Percentiles rank a stretch among this genome's conserved stretches.
phyloP scores from a whole-genome alignment of 2,797 vertebrate species.

The Platalea minor region DNA sequence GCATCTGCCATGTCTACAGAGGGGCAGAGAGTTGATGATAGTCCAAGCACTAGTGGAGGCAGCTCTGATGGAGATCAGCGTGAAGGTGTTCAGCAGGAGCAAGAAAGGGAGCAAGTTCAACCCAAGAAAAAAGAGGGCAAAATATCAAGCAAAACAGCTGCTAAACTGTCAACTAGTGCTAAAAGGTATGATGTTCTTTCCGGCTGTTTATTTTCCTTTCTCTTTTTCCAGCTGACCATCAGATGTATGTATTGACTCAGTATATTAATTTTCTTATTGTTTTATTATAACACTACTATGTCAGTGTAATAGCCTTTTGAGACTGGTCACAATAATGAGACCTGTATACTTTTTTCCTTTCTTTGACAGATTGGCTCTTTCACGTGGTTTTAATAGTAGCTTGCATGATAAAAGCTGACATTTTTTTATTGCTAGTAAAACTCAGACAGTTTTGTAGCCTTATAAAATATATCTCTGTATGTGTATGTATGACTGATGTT shows the following conservation, averaged over 20 bases:
- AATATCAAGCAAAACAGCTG: slow-evolving; percentile 98
- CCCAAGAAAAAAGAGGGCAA: slow-evolving; percentile 99
- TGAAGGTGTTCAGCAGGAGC: slow-evolving; percentile 89
- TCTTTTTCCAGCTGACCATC: background rate
- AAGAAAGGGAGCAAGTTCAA: slow-evolving; percentile 92
- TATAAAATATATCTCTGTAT: slow-evolving; percentile 56
- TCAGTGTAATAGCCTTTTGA: slow-evolving; percentile 1
- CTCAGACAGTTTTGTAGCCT: slow-evolving; percentile 56
- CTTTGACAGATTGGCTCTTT: slow-evolving; percentile 46
- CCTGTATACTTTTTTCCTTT: background rate
- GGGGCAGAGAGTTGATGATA: slow-evolving; percentile 97
- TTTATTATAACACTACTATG: background rate
- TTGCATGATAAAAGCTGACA: slow-evolving; percentile 59
- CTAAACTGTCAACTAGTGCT: slow-evolving; percentile 98
- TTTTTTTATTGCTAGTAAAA: slow-evolving; percentile 68
- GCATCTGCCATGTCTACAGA: slow-evolving; percentile 93
- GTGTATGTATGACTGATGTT: slow-evolving; percentile 47
- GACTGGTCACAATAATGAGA: background rate
- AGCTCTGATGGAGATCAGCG: slow-evolving; percentile 97
- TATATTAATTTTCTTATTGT: slow-evolving; percentile 14
- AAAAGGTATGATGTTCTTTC: slow-evolving; percentile 83
- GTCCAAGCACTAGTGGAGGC: slow-evolving; percentile 97
- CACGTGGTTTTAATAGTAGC: slow-evolving; percentile 54
- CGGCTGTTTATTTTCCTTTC: background rate
- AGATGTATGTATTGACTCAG: background rate